Evolutionary conservation across 1,140 invertebrate genomes (phyloP), one percentile per base, ranked within the genome.

Genomic region (Bombus sylvicola): DNA sequence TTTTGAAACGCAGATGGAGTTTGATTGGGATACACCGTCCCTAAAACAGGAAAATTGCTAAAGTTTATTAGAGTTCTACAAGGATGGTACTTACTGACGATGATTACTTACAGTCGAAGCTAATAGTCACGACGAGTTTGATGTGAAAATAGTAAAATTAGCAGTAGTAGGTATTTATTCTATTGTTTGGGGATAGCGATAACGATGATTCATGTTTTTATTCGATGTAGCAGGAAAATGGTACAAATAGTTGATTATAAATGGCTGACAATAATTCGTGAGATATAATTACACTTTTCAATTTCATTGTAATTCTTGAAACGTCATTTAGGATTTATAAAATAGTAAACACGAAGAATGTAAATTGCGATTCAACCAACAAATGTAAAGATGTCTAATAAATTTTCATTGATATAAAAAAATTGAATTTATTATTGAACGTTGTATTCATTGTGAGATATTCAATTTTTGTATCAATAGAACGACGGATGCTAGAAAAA

Each of bases 31-130:
- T 28, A 10, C 6, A 66, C 64, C 34, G 3, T 68, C 28, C 88
- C 93, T 93, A 92, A 90, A 93, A 93, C 93, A 93, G 72, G 87
- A 78, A 87, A 81, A 84, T 13, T 28, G 9, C 39, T 68, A 18
- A 78, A n/a, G 47, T 91, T 91, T 90, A 91, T 91, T 90, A 87
- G 66, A 37, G 82, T 88, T 89, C 85, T 18, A 72, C 73, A 15
- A 25, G 59, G 25, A 22, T 47, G 18, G 6, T 59, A 53, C 3
- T 82, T 39, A 13, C 12, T 34, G 53, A 71, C 41, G 34, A 31
- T 81, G 59, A 77, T 73, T 90, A 90, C 89, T 90, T 90, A 90
- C 89, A 85, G 85, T 89, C 78, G 1, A 74, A 76, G 68, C 39
- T 83, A 89, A 89, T 66, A 79, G 62, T 89, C 76, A 78, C 53